These are phyloP conservation scores for Opisthocomus hoazin DNA, from an alignment of 2,113 vertebrate genomes.

Conservation along the genomic window DNA sequence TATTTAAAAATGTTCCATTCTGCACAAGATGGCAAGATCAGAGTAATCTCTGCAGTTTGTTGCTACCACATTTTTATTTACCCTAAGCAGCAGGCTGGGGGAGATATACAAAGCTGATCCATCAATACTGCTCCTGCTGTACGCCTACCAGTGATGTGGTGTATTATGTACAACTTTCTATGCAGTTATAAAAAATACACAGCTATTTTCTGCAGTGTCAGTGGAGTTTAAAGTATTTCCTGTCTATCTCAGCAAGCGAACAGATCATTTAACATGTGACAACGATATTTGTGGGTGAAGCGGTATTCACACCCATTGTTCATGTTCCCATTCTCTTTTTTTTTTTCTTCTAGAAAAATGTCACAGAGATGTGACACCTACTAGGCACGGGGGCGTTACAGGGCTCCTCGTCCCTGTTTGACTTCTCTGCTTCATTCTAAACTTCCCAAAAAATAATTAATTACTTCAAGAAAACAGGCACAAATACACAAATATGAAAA, in stretches of 20 bases:
- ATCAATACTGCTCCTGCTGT: not conserved
- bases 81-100: conserved; percentile 30
- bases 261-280: not conserved
- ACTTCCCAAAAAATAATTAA: not conserved
- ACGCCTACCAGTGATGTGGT: not conserved
- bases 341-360: not conserved
- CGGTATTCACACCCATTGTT: not conserved
- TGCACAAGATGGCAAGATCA: conserved; percentile 39
- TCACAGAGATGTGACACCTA: not conserved
- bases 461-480: not conserved
- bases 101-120: conserved; percentile 5
- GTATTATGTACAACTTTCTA: not conserved
- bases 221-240: not conserved
- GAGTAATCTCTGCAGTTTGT: conserved; percentile 52
- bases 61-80: conserved; percentile 52
- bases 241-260: not conserved
- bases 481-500: not conserved
- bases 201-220: not conserved
- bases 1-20: conserved; percentile 58
- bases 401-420: not conserved
- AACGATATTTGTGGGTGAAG: not conserved
- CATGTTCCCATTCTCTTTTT: not conserved
- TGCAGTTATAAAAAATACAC: not conserved
- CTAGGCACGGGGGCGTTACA: not conserved
- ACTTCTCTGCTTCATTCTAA: not conserved